phyloP scores from a whole-genome alignment of 2,113 vertebrate genomes.

The Charina bottae region DNA sequence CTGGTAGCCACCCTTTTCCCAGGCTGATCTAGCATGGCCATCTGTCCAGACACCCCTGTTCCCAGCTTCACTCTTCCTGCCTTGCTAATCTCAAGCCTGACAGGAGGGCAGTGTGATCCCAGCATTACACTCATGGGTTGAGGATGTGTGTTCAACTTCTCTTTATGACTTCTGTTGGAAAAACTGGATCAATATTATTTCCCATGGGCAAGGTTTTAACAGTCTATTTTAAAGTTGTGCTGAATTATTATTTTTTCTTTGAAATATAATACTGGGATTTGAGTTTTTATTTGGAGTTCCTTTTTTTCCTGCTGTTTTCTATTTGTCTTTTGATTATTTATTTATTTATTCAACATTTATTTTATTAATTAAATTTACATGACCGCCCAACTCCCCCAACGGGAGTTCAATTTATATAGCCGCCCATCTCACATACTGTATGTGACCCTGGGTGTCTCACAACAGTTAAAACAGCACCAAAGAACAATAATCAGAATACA shows the following conservation, averaged over 20 bases:
- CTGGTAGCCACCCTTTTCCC: not conserved
- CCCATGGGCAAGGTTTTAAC: not conserved
- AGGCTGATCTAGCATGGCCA: not conserved
- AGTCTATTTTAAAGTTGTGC: not conserved
- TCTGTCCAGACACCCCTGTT: not conserved
- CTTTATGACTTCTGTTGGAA: not conserved
- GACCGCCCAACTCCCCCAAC: too few relatives aligned
- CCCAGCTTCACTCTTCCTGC: not conserved
- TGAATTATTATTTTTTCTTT: not conserved
- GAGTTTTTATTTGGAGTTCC: not conserved
- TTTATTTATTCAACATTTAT: not conserved
- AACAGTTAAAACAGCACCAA: not conserved
- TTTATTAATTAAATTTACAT: too few relatives aligned
- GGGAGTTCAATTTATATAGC: not conserved
- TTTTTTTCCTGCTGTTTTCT: not conserved
- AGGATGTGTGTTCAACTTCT: not conserved
- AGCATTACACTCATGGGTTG: not conserved
- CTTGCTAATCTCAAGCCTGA: not conserved
- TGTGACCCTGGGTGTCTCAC: not conserved
- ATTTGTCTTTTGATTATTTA: not conserved
- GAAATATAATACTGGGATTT: not conserved
- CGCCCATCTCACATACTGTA: not conserved
- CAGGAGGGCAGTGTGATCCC: not conserved
- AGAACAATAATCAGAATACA: not conserved
- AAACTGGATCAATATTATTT: not conserved